Evolutionary conservation across 2,113 vertebrate species (phyloP).

Genomic region (Chaetodon trifascialis): DNA sequence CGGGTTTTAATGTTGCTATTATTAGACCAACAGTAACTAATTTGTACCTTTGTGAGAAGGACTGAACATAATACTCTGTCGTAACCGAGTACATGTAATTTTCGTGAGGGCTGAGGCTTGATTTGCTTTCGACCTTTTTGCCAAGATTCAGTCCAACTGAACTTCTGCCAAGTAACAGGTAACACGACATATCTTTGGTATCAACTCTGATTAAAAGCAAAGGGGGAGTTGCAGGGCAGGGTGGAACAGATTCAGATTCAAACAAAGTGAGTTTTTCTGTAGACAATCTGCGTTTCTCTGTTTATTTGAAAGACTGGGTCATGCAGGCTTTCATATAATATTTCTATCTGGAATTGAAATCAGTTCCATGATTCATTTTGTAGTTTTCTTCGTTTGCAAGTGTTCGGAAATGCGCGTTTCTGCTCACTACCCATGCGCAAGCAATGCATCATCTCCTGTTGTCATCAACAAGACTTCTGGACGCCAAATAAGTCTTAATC

Average conservation of each 20-base stretch:
- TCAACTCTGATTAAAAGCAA: conserved; percentile 12
- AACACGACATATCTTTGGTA: background rate
- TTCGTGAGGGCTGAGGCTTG: background rate
- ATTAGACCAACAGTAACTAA: background rate
- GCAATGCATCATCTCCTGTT: background rate
- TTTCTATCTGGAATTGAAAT: background rate
- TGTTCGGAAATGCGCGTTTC: background rate
- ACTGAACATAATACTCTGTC: background rate
- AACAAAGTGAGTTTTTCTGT: background rate
- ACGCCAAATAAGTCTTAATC: conserved; percentile 39
- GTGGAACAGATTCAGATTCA: background rate
- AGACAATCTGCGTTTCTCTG: background rate
- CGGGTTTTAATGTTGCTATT: background rate
- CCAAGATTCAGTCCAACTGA: conserved; percentile 1
- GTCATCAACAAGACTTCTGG: conserved; percentile 32
- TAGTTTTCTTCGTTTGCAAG: conserved; percentile 6
- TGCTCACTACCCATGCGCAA: background rate
- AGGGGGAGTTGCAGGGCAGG: background rate
- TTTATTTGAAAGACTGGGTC: background rate
- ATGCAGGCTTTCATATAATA: background rate
- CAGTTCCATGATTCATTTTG: background rate
- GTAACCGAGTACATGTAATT: background rate
- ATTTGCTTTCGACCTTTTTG: background rate
- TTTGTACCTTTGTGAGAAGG: background rate
- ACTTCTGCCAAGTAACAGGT: conserved; percentile 24